Percentiles rank a stretch among this genome's conserved stretches.
Conservation (phyloP, 1,140 invertebrate species). For the Aporrectodea caliginosa region DNA sequence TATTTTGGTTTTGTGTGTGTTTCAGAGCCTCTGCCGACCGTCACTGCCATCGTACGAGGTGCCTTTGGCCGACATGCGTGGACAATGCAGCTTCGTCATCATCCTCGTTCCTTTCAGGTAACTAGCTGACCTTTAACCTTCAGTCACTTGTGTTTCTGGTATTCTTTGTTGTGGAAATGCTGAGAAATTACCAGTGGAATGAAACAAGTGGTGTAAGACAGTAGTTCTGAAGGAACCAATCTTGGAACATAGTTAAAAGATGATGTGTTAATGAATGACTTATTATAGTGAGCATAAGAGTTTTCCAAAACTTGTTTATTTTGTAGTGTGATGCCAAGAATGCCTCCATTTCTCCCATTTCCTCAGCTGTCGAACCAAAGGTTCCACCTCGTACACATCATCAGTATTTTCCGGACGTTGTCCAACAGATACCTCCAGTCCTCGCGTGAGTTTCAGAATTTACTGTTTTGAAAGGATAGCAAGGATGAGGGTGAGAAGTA, state of each 20-base stretch:
- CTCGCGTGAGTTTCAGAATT: constrained; percentile 69
- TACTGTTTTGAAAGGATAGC: too few relatives aligned
- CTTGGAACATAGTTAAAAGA: too few relatives aligned
- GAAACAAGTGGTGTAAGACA: too few relatives aligned
- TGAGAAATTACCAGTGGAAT: too few relatives aligned
- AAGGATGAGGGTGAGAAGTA: too few relatives aligned
- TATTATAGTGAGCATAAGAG: too few relatives aligned
- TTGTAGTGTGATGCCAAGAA: not conserved
- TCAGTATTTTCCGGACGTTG: constrained; percentile 76
- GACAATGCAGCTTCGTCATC: constrained; percentile 80
- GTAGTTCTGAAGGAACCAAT: too few relatives aligned
- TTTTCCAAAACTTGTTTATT: not conserved
- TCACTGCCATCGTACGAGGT: constrained; percentile 76
- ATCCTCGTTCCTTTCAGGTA: constrained; percentile 33
- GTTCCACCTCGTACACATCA: constrained; percentile 63
- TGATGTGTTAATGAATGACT: too few relatives aligned
- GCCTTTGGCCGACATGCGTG: constrained; percentile 90
- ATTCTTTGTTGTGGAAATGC: too few relatives aligned
- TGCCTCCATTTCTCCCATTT: not conserved
- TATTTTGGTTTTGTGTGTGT: too few relatives aligned
- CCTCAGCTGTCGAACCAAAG: constrained; percentile 59
- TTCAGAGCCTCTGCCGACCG: constrained; percentile 61
- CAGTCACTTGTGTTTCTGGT: too few relatives aligned
- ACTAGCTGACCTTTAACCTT: too few relatives aligned
- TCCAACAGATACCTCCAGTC: constrained; percentile 71